These are phyloP conservation scores for Cydia pomonella DNA, from an alignment of 1,140 invertebrate species.

Conservation along the genomic window DNA sequence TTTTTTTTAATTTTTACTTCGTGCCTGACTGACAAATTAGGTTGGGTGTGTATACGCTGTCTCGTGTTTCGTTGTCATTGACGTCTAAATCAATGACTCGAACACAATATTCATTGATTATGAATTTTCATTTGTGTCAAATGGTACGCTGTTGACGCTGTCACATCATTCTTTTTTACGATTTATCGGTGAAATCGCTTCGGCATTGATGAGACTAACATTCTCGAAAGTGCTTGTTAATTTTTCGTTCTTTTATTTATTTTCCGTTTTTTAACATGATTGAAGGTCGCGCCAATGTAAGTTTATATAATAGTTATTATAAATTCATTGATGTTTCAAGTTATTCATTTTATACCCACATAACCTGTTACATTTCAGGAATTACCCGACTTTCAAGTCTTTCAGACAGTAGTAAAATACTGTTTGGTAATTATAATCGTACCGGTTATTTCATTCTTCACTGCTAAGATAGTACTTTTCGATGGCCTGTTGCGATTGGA, in stretches of 20 bases:
- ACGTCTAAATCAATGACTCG: background rate
- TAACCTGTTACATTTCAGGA: slow-evolving; percentile 65
- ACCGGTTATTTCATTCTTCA: slow-evolving; percentile 83
- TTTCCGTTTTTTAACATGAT: slow-evolving; percentile 74
- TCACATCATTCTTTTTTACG: slow-evolving; percentile 2
- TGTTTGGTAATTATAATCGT: slow-evolving; percentile 83
- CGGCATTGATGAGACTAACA: slow-evolving; percentile 40
- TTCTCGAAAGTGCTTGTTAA: slow-evolving; percentile 35
- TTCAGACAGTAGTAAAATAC: slow-evolving; percentile 84
- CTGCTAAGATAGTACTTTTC: slow-evolving; percentile 81
- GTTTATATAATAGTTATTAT: slow-evolving; percentile 44
- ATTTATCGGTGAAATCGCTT: slow-evolving; percentile 9
- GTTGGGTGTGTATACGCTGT: too few species aligned
- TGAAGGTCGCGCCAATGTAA: slow-evolving; percentile 78
- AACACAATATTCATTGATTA: slow-evolving; percentile 26
- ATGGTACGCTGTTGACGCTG: slow-evolving; percentile 4
- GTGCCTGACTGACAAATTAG: too few species aligned
- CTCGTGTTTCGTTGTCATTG: too few species aligned
- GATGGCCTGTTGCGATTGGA: slow-evolving; percentile 81
- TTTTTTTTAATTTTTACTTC: too few species aligned
- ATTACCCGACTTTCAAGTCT: slow-evolving; percentile 82
- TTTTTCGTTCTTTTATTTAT: slow-evolving; percentile 59
- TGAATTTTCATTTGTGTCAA: slow-evolving; percentile 15
- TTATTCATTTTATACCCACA: slow-evolving; percentile 1
- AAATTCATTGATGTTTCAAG: slow-evolving; percentile 40